phyloP scores from a whole-genome alignment of 2,888 invertebrate species.

The Acronicta psi region DNA sequence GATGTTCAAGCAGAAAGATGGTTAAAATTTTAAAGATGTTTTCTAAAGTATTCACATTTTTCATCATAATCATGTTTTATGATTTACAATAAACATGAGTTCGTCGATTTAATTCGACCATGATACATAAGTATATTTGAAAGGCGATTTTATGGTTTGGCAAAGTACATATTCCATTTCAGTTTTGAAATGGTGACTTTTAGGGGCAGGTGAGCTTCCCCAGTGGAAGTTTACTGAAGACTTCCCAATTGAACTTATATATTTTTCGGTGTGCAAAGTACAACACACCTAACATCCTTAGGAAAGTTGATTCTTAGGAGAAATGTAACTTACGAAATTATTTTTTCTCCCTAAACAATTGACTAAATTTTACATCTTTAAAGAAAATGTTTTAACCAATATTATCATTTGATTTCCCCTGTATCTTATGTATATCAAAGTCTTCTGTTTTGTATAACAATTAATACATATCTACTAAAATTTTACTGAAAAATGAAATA shows the following conservation, averaged over 20 bases:
- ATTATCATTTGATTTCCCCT: slow-evolving; percentile 65
- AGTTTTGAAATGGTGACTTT: slow-evolving; percentile 40
- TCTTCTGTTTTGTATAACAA: slow-evolving; percentile 58
- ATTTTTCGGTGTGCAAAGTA: slow-evolving; percentile 52
- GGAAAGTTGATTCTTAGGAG: slow-evolving; percentile 74
- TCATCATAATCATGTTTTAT: slow-evolving; percentile 38
- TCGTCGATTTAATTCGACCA: slow-evolving; percentile 52
- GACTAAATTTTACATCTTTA: slow-evolving; percentile 56
- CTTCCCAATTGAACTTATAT: slow-evolving; percentile 46
- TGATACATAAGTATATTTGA: slow-evolving; percentile 20
- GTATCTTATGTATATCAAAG: slow-evolving; percentile 62
- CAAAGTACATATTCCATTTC: slow-evolving; percentile 46
- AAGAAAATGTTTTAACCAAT: slow-evolving; percentile 59
- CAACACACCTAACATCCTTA: slow-evolving; percentile 57
- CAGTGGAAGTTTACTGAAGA: slow-evolving; percentile 34
- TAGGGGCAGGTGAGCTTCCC: slow-evolving; percentile 20
- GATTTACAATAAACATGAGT: slow-evolving; percentile 50
- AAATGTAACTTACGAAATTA: slow-evolving; percentile 72
- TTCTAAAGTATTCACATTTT: slow-evolving; percentile 34
- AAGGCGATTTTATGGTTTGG: slow-evolving; percentile 43
- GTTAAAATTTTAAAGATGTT: slow-evolving; percentile 38
- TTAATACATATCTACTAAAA: slow-evolving; percentile 55
- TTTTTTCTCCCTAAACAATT: slow-evolving; percentile 62
- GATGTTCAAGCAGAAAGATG: slow-evolving; percentile 52
- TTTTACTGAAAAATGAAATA: slow-evolving; percentile 52